Evolutionary conservation across 2,113 vertebrate genomes (phyloP).

Genomic region (Silurus meridionalis): DNA sequence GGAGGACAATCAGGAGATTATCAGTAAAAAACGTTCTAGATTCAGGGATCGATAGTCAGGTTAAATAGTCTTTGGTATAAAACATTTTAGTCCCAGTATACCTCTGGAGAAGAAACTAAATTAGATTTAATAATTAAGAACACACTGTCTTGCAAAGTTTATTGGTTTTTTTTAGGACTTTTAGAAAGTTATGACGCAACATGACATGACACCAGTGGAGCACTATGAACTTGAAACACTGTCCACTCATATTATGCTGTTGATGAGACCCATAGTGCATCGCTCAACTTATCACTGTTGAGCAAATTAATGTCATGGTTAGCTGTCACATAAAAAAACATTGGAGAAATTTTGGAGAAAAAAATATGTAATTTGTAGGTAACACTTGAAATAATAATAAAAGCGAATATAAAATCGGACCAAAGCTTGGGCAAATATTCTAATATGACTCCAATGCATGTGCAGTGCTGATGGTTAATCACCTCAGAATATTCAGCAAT

Average conservation of each 20-base stretch:
- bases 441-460: background rate
- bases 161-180: background rate
- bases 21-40: background rate
- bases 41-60: too few relatives aligned
- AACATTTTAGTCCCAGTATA: background rate
- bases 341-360: background rate
- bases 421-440: slow-evolving; percentile 15
- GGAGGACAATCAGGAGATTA: background rate
- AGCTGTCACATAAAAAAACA: background rate
- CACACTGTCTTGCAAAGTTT: background rate
- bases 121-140: background rate
- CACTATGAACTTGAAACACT: background rate
- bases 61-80: background rate
- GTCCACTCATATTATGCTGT: background rate
- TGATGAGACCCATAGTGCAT: background rate
- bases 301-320: background rate
- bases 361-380: background rate
- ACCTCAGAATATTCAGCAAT: slow-evolving; percentile 45
- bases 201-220: background rate
- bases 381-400: slow-evolving; percentile 6
- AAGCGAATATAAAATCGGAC: slow-evolving; percentile 1
- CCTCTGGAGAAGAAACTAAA: background rate
- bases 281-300: background rate
- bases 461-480: slow-evolving; percentile 43
- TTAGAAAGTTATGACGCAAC: background rate